Evolutionary conservation across 1,140 invertebrate genomes (phyloP), one percentile per base, ranked within the genome.

Genomic region (Drosophila sp.): DNA sequence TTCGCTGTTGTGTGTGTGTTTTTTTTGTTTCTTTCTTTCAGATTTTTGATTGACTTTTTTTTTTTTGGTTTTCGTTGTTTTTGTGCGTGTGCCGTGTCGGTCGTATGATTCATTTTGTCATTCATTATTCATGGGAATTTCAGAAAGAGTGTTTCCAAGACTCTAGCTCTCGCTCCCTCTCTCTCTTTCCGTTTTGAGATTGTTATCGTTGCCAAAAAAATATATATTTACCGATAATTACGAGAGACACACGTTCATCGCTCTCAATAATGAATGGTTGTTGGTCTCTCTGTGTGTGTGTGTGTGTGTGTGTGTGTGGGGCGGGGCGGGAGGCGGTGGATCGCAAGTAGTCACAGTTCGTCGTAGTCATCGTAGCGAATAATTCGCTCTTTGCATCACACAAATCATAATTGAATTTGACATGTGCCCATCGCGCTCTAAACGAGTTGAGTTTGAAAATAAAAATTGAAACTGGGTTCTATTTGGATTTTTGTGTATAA

Each of bases 341-440:
- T 50, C 44, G 23, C 44, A 27, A 50, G 8, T 50, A 27, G 17
- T 50, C 44, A 8, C 25, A 6, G 17, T 23, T 47, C 1, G 6
- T 23, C 35, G 35, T 10, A 38, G 35, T 38, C 10, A 38, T 8
- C 35, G 35, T 38, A 38, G 35, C 35, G 35, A 38, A 25, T 27
- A 27, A 27, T 50, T 50, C 25, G 7, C 44, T 50, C 23, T 50
- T 50, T 50, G 23, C 8, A 50, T 50, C 44, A 27, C 44, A 50
- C 44, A 50, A 50, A 50, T 58, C 70, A 57, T 86, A 81, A 85
- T 85, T 86, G 78, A 78, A 74, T 81, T 86, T 85, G 78, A 84
- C 81, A 81, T 77, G 77, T 77, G 80, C 64, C 64, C 23, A 25
- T 8, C 8, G 7, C 27, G 17, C 23, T 25, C 8, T 50, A 23